Percentiles rank a stretch among this genome's conserved stretches.
phyloP scores from a whole-genome alignment of 2,797 vertebrate genomes.

The Brachyalestes nurse region DNA sequence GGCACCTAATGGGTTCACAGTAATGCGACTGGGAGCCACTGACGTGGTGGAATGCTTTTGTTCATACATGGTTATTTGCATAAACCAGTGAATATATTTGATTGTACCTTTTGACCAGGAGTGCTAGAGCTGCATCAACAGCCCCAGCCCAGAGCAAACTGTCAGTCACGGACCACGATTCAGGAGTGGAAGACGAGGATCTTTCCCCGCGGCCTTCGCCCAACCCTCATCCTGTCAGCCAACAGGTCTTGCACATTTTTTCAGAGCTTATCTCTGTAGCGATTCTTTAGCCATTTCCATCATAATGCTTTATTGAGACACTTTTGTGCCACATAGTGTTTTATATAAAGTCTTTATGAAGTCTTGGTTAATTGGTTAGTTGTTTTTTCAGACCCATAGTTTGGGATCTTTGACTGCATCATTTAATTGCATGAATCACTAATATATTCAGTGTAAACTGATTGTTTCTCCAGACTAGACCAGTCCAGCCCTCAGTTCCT shows the following conservation, averaged over 20 bases:
- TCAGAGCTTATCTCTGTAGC: too few species aligned
- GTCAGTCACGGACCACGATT: conserved; percentile 87
- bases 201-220: conserved; percentile 93
- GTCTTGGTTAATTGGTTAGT: too few species aligned
- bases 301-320: too few species aligned
- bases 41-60: neutral
- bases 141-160: conserved; percentile 69
- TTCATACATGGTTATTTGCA: neutral
- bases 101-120: conserved; percentile 37
- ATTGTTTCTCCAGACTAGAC: conserved; percentile 76
- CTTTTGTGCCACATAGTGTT: too few species aligned
- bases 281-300: too few species aligned
- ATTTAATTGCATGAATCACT: neutral
- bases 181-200: conserved; percentile 94
- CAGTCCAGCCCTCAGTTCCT: conserved; percentile 90
- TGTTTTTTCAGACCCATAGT: too few species aligned
- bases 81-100: neutral
- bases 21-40: neutral
- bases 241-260: conserved; percentile 80
- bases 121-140: conserved; percentile 59
- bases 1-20: neutral
- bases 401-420: too few species aligned
- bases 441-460: neutral
- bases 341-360: too few species aligned
- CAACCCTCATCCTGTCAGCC: conserved; percentile 86